Evolutionary conservation across 2,888 invertebrate species (phyloP).

Genomic region (Lycocerus yunnanus): DNA sequence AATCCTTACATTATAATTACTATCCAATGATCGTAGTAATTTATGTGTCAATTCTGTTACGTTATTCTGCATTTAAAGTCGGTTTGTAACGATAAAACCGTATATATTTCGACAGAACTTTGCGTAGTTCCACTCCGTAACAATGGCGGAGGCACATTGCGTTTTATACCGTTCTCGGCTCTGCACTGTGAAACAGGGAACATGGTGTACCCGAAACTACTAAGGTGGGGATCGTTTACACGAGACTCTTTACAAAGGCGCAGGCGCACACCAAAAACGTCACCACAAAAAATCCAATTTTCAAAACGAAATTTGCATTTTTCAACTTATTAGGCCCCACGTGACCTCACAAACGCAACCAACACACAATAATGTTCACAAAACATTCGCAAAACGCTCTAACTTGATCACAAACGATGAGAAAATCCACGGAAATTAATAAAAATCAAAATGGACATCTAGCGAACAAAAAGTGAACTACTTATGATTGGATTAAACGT

Average conservation of each 20-base stretch:
- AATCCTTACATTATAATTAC: conserved; percentile 95
- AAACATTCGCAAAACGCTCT: not conserved
- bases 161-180: conserved; percentile 56
- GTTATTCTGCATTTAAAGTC: conserved; percentile 79
- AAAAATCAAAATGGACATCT: not conserved
- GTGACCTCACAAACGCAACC: not conserved
- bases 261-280: conserved; percentile 40
- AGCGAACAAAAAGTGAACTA: not conserved
- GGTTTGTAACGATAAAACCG: conserved; percentile 57
- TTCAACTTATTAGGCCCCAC: not conserved
- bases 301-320: not conserved
- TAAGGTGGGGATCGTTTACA: conserved; percentile 55
- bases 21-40: conserved; percentile 96
- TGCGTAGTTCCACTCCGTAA: conserved; percentile 56
- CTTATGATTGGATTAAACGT: not conserved
- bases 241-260: conserved; percentile 50
- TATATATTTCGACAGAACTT: conserved; percentile 55
- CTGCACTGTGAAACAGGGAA: conserved; percentile 57
- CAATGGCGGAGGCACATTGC: conserved; percentile 59
- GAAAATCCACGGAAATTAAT: not conserved
- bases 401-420: not conserved
- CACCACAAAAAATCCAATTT: conserved; percentile 11
- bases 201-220: conserved; percentile 57
- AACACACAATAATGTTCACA: not conserved
- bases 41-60: conserved; percentile 91